Evolutionary conservation across 2,797 vertebrate species (phyloP).

Genomic region (Malurus leucopterus): DNA sequence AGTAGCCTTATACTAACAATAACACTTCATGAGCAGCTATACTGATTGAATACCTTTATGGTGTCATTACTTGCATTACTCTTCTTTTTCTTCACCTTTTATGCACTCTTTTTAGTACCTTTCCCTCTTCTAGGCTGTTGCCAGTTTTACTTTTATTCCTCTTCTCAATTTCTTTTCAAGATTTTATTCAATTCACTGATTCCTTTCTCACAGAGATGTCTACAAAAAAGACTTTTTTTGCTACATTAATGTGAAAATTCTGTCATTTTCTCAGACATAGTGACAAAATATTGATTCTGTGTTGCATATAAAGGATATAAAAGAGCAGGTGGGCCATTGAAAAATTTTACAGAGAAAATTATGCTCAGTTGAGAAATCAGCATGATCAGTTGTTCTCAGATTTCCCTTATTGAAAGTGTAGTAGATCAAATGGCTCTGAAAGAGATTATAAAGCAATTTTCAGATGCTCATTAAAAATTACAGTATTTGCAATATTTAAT

Average conservation of each 20-base stretch:
- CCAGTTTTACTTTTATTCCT: background rate
- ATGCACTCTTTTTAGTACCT: background rate
- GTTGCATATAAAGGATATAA: background rate
- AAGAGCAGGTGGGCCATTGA: background rate
- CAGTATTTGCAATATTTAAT: background rate
- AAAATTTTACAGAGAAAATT: background rate
- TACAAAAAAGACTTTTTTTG: background rate
- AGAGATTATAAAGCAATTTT: background rate
- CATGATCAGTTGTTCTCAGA: background rate
- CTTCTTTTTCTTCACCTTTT: background rate
- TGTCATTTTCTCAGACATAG: background rate
- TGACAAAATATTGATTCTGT: background rate
- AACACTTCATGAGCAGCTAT: background rate
- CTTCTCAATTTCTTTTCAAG: background rate
- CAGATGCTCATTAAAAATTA: background rate
- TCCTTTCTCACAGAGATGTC: background rate
- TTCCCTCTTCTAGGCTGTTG: background rate
- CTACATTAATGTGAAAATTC: background rate
- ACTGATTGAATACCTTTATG: background rate
- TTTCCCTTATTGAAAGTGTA: background rate
- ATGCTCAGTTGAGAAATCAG: background rate
- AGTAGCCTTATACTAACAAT: background rate
- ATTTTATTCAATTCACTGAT: background rate
- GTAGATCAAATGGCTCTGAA: background rate
- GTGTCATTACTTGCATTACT: background rate